Evolutionary conservation across 37 sponge, comb jelly and placozoan species (phyloP), one percentile per base, ranked within the genome.

Genomic region (Aplysina aerophoba): DNA sequence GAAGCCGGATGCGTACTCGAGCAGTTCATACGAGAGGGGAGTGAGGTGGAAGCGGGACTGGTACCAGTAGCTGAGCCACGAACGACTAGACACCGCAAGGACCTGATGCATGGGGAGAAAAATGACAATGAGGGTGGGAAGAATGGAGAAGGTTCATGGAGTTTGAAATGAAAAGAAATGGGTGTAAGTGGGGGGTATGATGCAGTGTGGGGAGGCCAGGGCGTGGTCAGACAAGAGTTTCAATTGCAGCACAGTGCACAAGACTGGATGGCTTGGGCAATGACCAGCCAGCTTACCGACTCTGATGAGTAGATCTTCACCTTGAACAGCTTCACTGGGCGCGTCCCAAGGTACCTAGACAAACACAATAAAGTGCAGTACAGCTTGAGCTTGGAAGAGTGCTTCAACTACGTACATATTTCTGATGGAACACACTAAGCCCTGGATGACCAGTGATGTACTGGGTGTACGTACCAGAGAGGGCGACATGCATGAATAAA

Each of bases 1-100:
- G 86, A 99, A 99, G 15, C 96, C 91, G 40, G 94, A 95, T n/a
- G 96, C 99, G 73, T 90, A 97, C 57, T 99, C 99, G 55, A 99
- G 90, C 25, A 92, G 82, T 0, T 96, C 96, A 56, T 97, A 97
- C 0, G 99, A 97, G 83, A 99, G 94, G 19, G 99, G 99, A 0
- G 99, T 93, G 24, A 99, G 87, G 60, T 95, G 97, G 91, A 95
- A 97, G 11, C 97, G 90, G 3, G 96, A 91, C 91, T 99, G 99
- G 68, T 92, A 97, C 72, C 85, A 74, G 66, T 97, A 99, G 65
- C 90, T 91, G 40, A 99, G 89, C 99, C 99, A 99, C 21, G 97
- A 91, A 15, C 99, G 89, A 73, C 97, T 96, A 54, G 97, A 96
- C 0, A 99, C 91, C 25, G 97, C 97, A 39, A 99, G 89, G 33